phyloP scores from a whole-genome alignment of 2,888 invertebrate species.

The Pollenia angustigena region DNA sequence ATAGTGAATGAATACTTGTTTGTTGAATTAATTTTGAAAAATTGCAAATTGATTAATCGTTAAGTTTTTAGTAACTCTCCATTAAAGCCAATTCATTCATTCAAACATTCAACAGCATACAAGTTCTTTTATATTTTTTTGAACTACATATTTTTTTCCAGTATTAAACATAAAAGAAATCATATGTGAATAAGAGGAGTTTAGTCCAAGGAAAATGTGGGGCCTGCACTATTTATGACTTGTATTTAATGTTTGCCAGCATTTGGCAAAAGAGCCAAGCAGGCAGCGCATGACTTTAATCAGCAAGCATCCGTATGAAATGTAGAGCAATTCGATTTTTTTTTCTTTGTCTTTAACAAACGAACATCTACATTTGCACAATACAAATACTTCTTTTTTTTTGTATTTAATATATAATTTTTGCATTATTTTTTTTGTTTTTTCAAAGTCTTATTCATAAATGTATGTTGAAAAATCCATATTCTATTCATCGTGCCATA shows the following conservation, averaged over 20 bases:
- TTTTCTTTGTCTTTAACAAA: neutral
- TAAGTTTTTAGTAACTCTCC: conserved; percentile 62
- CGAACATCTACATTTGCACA: conserved; percentile 31
- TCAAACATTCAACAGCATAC: conserved; percentile 15
- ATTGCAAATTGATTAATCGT: conserved; percentile 72
- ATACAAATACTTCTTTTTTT: neutral
- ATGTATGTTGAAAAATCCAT: neutral
- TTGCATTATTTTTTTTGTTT: neutral
- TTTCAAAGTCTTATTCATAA: conserved; percentile 8
- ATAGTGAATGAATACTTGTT: conserved; percentile 69
- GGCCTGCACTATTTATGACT: conserved; percentile 44
- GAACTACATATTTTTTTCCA: neutral
- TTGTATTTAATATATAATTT: neutral
- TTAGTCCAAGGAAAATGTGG: conserved; percentile 12
- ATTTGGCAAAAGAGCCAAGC: conserved; percentile 12
- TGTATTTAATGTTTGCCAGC: conserved; percentile 5
- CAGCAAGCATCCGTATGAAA: conserved; percentile 29
- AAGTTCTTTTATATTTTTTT: neutral
- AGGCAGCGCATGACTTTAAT: neutral
- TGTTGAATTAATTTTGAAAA: conserved; percentile 71
- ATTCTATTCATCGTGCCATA: conserved; percentile 23
- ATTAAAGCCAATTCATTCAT: conserved; percentile 60
- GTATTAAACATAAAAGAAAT: neutral
- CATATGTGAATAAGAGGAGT: neutral
- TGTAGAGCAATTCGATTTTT: conserved; percentile 15